Conservation (phyloP, 2,797 vertebrate species). For the Hylomyscus alleni region DNA sequence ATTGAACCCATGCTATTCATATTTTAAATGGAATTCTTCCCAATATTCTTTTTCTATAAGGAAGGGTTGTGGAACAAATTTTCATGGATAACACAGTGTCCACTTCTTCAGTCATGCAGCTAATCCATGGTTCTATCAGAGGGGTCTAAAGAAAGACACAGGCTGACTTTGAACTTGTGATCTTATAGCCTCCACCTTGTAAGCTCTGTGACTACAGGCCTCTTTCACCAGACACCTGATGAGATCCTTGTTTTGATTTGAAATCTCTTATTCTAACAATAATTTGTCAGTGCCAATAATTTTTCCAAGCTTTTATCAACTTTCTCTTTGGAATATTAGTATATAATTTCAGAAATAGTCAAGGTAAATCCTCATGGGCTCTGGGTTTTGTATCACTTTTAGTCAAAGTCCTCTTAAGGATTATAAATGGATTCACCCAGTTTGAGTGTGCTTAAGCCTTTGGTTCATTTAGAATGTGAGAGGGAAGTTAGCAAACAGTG, state of each 20-base stretch:
- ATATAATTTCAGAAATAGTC: slow-evolving; percentile 53
- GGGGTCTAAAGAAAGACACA: background rate
- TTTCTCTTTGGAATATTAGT: slow-evolving; percentile 50
- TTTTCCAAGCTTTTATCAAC: slow-evolving; percentile 1
- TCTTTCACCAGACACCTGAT: background rate
- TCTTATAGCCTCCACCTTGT: background rate
- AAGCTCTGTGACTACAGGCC: background rate
- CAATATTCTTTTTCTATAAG: background rate
- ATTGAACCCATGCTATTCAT: background rate
- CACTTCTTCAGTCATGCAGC: background rate
- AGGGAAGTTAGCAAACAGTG: slow-evolving; percentile 24
- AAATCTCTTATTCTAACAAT: slow-evolving; percentile 30
- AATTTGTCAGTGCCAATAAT: slow-evolving; percentile 35
- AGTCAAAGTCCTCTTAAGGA: background rate
- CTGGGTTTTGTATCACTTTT: slow-evolving; percentile 62
- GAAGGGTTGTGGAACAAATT: background rate
- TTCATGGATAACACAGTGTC: background rate
- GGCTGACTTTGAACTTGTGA: background rate
- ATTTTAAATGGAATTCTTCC: slow-evolving; percentile 44
- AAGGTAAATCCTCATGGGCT: slow-evolving; percentile 15
- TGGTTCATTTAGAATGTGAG: background rate
- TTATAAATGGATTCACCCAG: slow-evolving; percentile 34
- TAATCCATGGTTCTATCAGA: background rate
- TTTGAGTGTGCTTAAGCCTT: slow-evolving; percentile 57
- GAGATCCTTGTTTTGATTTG: slow-evolving; percentile 46